phyloP scores from a whole-genome alignment of 2,888 invertebrate genomes.

The Brassicogethes aeneus region DNA sequence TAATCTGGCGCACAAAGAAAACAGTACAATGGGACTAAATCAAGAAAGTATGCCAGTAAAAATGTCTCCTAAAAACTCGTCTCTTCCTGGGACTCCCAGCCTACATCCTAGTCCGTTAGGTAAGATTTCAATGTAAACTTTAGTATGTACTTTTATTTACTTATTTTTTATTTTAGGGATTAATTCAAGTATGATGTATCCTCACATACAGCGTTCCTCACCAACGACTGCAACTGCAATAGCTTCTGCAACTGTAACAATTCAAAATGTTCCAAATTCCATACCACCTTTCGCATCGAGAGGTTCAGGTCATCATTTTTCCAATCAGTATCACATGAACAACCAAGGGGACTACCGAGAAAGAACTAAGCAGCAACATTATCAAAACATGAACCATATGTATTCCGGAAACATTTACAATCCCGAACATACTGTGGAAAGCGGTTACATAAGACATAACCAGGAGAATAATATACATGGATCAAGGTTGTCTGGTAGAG shows the following conservation, averaged over 20 bases:
- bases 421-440: constrained; percentile 35
- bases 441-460: constrained; percentile 31
- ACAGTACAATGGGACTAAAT: constrained; percentile 33
- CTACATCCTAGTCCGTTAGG: constrained; percentile 55
- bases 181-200: constrained; percentile 43
- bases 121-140: constrained; percentile 5
- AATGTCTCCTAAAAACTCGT: constrained; percentile 54
- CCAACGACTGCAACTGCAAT: constrained; percentile 59
- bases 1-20: constrained; percentile 47
- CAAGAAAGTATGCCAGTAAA: constrained; percentile 47
- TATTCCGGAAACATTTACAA: constrained; percentile 38
- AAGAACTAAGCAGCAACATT: constrained; percentile 31
- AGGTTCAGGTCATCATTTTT: constrained; percentile 38
- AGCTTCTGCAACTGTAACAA: constrained; percentile 45
- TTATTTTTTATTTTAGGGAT: constrained; percentile 18
- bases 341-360: constrained; percentile 35
- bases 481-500: constrained; percentile 20
- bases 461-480: constrained; percentile 23
- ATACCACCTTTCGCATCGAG: constrained; percentile 51
- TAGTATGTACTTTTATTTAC: neutral
- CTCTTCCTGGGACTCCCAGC: constrained; percentile 44
- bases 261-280: constrained; percentile 50
- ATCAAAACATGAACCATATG: constrained; percentile 25
- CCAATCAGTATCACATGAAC: constrained; percentile 37
- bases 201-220: constrained; percentile 53